Evolutionary conservation across 2,888 invertebrate species (phyloP).

Genomic region (Malacosoma neustria): DNA sequence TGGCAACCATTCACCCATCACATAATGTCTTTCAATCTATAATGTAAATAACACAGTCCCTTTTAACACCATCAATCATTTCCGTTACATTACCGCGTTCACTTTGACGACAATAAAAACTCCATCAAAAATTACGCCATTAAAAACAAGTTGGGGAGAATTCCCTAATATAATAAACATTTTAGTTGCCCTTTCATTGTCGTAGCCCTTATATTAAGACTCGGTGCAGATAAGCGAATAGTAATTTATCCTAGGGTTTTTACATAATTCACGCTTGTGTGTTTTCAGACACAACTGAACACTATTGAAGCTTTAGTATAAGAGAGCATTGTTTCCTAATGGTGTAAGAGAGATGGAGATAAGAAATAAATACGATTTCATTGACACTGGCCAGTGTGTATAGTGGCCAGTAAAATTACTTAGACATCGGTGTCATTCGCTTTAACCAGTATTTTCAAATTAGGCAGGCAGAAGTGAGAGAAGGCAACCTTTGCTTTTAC

Average conservation of each 20-base stretch:
- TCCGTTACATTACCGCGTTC: constrained; percentile 33
- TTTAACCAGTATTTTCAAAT: no score
- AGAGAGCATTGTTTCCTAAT: no score
- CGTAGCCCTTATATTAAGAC: constrained; percentile 30
- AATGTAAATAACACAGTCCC: constrained; percentile 21
- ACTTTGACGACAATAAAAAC: constrained; percentile 40
- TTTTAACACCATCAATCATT: constrained; percentile 29
- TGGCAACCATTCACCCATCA: no score
- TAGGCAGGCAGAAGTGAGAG: no score
- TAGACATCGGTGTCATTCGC: no score
- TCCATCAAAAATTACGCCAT: constrained; percentile 37
- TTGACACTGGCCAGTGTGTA: no score
- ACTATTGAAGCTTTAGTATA: neutral
- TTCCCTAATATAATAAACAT: constrained; percentile 46
- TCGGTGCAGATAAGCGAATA: constrained; percentile 30
- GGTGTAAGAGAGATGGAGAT: no score
- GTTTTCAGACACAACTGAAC: no score
- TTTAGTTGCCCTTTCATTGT: constrained; percentile 32
- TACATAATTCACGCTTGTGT: constrained; percentile 25
- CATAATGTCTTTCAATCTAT: constrained; percentile 5
- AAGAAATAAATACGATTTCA: no score
- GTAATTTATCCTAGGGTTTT: constrained; percentile 22
- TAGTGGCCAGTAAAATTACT: no score
- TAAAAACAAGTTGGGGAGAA: constrained; percentile 39
- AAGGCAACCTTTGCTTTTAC: no score